These are phyloP conservation scores for Podarcis siculus DNA, from an alignment of 2,797 vertebrate genomes.

Conservation along the genomic window DNA sequence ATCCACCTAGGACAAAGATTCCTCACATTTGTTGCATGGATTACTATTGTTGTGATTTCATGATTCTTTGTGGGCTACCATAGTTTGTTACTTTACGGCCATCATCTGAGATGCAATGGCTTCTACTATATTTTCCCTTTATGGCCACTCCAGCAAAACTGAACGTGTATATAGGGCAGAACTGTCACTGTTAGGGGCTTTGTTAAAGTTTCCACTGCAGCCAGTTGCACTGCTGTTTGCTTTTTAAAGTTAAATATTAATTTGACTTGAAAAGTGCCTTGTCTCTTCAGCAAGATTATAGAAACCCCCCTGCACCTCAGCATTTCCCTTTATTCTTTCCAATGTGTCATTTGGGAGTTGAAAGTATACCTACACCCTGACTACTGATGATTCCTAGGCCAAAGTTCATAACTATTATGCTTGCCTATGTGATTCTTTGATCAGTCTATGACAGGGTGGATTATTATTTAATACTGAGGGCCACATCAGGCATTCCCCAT, in stretches of 20 bases:
- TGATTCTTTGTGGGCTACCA: background rate
- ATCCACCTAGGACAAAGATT: background rate
- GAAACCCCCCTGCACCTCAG: background rate
- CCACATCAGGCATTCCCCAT: background rate
- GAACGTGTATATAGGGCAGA: background rate
- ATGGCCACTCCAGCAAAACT: background rate
- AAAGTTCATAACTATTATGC: background rate
- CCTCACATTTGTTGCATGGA: background rate
- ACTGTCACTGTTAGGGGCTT: too few species aligned
- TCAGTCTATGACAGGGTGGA: background rate
- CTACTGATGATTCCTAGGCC: background rate
- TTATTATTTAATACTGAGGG: background rate
- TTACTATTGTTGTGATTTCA: background rate
- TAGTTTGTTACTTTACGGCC: background rate
- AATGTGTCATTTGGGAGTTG: background rate
- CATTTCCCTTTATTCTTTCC: background rate
- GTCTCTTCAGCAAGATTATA: background rate
- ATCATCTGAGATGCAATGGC: background rate
- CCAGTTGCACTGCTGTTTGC: too few species aligned
- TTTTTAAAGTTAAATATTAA: background rate
- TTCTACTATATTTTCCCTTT: background rate
- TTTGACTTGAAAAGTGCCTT: background rate
- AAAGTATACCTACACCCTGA: background rate
- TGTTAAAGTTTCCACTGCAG: too few species aligned
- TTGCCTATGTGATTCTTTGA: background rate